A percentile compares a stretch with the other conserved stretches of the same genome.
phyloP scores from a whole-genome alignment of 2,888 invertebrate species.

The Calameuta idolon region DNA sequence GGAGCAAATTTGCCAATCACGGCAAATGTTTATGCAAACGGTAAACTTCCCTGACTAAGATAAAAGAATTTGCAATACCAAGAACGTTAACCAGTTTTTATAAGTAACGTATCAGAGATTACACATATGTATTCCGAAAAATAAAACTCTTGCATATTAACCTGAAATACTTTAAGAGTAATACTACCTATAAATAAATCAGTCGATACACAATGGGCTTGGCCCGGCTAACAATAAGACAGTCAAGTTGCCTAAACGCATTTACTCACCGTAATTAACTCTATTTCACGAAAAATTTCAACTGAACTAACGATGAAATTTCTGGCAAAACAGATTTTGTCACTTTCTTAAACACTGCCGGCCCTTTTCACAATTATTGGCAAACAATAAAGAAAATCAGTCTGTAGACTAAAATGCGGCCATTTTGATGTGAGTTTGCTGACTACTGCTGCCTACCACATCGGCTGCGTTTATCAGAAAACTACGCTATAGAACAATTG shows the following conservation, averaged over 20 bases:
- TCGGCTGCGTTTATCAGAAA: background rate
- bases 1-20: too few relatives aligned
- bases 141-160: too few relatives aligned
- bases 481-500: too few relatives aligned
- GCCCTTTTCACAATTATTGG: constrained; percentile 74
- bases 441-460: constrained; percentile 7
- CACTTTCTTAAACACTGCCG: constrained; percentile 59
- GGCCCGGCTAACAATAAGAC: constrained; percentile 52
- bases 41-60: too few relatives aligned
- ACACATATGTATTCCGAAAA: too few relatives aligned
- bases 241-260: constrained; percentile 20
- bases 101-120: too few relatives aligned
- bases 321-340: constrained; percentile 55
- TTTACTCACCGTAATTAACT: constrained; percentile 43
- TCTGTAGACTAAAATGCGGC: constrained; percentile 82
- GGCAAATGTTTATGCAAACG: too few relatives aligned
- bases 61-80: too few relatives aligned
- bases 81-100: too few relatives aligned
- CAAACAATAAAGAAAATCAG: constrained; percentile 85
- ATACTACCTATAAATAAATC: constrained; percentile 40
- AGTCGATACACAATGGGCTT: constrained; percentile 53
- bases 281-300: constrained; percentile 67
- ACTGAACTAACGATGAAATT: constrained; percentile 65
- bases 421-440: constrained; percentile 74
- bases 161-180: constrained; percentile 4